These are phyloP conservation scores for Ophioninae sp. DNA, from an alignment of 2,888 invertebrate genomes.

Conservation along the genomic window DNA sequence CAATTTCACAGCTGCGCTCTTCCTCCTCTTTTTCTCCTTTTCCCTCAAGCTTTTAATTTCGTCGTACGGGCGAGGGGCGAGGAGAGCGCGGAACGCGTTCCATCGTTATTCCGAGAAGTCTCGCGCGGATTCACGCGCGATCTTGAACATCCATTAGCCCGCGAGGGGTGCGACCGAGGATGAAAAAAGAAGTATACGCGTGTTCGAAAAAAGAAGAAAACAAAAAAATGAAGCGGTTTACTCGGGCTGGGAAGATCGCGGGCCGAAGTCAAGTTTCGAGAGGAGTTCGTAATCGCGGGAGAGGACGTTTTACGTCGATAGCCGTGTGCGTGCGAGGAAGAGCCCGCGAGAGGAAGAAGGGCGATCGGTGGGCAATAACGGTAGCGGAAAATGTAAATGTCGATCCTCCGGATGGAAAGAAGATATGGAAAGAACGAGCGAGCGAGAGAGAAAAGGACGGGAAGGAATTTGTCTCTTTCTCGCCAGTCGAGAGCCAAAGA, in stretches of 20 bases:
- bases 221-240: conserved; percentile 51
- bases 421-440: conserved; percentile 26
- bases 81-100: not conserved
- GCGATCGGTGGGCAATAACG: conserved; percentile 72
- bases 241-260: conserved; percentile 40
- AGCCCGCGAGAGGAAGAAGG: conserved; percentile 15
- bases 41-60: conserved; percentile 20
- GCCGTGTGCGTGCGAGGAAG: conserved; percentile 25
- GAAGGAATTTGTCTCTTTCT: conserved; percentile 27
- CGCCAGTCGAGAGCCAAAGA: conserved; percentile 19
- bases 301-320: conserved; percentile 64
- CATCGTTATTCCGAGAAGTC: conserved; percentile 34
- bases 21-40: not conserved
- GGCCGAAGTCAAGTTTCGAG: conserved; percentile 36
- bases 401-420: conserved; percentile 71
- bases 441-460: conserved; percentile 11
- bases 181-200: conserved; percentile 43
- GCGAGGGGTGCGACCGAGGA: conserved; percentile 16
- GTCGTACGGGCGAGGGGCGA: not conserved
- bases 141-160: conserved; percentile 57
- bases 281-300: conserved; percentile 40
- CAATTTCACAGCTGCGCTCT: not conserved
- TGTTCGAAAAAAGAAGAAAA: conserved; percentile 40
- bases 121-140: conserved; percentile 24
- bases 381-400: conserved; percentile 78